These are phyloP conservation scores for Echinops telfairi DNA, from an alignment of 2,113 vertebrate species.

Conservation along the genomic window DNA sequence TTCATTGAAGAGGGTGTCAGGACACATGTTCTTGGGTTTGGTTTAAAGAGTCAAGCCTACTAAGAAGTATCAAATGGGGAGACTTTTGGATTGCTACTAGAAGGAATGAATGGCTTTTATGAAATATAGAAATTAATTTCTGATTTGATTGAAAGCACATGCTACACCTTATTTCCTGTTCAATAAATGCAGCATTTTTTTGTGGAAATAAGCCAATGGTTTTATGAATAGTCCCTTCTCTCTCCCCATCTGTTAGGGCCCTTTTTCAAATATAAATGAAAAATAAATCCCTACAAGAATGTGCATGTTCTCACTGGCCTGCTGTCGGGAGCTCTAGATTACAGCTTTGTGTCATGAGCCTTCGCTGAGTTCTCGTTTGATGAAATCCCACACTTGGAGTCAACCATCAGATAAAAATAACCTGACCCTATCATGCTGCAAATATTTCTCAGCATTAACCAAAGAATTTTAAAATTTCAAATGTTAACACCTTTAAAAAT, in stretches of 20 bases:
- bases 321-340: conserved; percentile 78
- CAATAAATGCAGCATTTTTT: conserved; percentile 86
- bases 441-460: conserved; percentile 43
- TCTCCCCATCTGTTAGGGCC: conserved; percentile 84
- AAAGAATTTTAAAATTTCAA: conserved; percentile 54
- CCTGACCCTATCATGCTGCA: conserved; percentile 4
- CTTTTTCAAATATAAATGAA: conserved; percentile 88
- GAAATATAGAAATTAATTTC: conserved; percentile 83
- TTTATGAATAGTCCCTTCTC: conserved; percentile 88
- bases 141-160: conserved; percentile 80
- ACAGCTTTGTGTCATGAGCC: conserved; percentile 73
- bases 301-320: conserved; percentile 77
- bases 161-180: conserved; percentile 76
- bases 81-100: conserved; percentile 57
- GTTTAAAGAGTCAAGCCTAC: conserved; percentile 22
- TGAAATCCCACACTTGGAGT: conserved; percentile 77
- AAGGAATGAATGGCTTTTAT: conserved; percentile 80
- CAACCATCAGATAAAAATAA: conserved; percentile 33
- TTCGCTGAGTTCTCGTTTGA: conserved; percentile 62
- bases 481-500: conserved; percentile 34
- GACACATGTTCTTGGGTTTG: background rate
- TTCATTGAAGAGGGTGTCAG: conserved; percentile 13
- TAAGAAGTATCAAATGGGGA: conserved; percentile 27
- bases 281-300: conserved; percentile 84
- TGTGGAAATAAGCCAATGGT: conserved; percentile 84